Percentiles rank a stretch among this genome's conserved stretches.
phyloP scores from a whole-genome alignment of 2,888 invertebrate species.

The Sycophila texana region DNA sequence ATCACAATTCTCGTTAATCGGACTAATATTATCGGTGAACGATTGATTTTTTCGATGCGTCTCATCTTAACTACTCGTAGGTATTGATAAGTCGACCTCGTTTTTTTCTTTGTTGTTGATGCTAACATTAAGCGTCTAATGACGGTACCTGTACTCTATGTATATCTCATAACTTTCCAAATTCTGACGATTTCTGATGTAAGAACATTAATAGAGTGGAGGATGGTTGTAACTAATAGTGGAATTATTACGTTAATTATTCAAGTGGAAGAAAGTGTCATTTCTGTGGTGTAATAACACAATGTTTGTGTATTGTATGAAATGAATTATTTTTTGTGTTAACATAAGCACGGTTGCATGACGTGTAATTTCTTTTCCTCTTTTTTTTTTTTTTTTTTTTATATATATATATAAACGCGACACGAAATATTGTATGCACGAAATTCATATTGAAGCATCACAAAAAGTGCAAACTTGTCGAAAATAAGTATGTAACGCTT shows the following conservation, averaged over 20 bases:
- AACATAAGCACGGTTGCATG: slow-evolving; percentile 35
- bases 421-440: slow-evolving; percentile 36
- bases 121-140: slow-evolving; percentile 58
- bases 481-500: slow-evolving; percentile 29
- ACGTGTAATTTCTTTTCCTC: slow-evolving; percentile 3
- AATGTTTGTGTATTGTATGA: slow-evolving; percentile 51
- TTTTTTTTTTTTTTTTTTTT: slow-evolving; percentile 23
- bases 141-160: slow-evolving; percentile 69
- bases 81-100: slow-evolving; percentile 61
- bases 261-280: slow-evolving; percentile 35
- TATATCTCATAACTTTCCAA: slow-evolving; percentile 66
- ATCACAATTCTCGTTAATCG: slow-evolving; percentile 45
- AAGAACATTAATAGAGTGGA: slow-evolving; percentile 40
- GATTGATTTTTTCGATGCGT: slow-evolving; percentile 38
- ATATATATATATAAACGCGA: slow-evolving; percentile 23
- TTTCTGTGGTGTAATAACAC: slow-evolving; percentile 44
- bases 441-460: slow-evolving; percentile 46
- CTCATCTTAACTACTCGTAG: slow-evolving; percentile 39
- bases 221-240: slow-evolving; percentile 49
- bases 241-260: slow-evolving; percentile 42
- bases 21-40: slow-evolving; percentile 47
- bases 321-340: slow-evolving; percentile 35
- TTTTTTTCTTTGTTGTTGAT: slow-evolving; percentile 62
- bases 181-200: slow-evolving; percentile 51
- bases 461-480: slow-evolving; percentile 32